Percentiles rank a stretch among this genome's conserved stretches.
Conservation (phyloP, 2,797 vertebrate species). For the Neopelma chrysocephalum region DNA sequence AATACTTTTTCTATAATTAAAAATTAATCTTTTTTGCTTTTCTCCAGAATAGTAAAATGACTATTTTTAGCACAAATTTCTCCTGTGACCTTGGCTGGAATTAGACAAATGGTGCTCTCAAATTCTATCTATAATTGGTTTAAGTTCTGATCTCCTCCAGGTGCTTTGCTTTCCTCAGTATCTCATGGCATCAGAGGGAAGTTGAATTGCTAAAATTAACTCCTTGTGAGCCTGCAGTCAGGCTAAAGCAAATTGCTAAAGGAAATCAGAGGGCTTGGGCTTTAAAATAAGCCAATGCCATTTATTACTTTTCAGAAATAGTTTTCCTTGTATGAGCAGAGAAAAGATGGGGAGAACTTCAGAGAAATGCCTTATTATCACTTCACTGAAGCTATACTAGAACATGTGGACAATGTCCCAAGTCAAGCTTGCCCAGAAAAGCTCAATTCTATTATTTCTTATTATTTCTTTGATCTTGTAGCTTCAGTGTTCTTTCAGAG, state of each 20-base stretch:
- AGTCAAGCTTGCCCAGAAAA: background rate
- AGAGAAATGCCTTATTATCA: background rate
- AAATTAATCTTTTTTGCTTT: background rate
- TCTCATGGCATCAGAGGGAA: background rate
- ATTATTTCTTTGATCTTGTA: background rate
- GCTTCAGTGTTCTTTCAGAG: background rate
- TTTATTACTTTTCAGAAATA: background rate
- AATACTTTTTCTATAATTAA: background rate
- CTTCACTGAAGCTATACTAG: background rate
- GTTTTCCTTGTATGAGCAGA: background rate
- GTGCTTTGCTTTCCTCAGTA: background rate
- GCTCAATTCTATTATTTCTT: background rate
- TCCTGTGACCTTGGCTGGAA: background rate
- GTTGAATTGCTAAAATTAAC: background rate
- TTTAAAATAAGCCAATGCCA: background rate
- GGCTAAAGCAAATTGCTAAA: too few species aligned
- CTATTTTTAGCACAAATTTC: background rate
- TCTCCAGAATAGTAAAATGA: background rate
- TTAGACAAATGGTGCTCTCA: background rate
- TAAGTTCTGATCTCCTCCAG: background rate
- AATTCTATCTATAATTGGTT: background rate
- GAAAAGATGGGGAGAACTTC: background rate
- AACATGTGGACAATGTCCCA: background rate
- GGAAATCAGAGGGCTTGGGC: background rate
- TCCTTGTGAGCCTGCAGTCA: background rate